Percentiles rank a stretch among this genome's conserved stretches.
phyloP scores from a whole-genome alignment of 2,888 invertebrate genomes.

The Acanthococcus lagerstroemiae region DNA sequence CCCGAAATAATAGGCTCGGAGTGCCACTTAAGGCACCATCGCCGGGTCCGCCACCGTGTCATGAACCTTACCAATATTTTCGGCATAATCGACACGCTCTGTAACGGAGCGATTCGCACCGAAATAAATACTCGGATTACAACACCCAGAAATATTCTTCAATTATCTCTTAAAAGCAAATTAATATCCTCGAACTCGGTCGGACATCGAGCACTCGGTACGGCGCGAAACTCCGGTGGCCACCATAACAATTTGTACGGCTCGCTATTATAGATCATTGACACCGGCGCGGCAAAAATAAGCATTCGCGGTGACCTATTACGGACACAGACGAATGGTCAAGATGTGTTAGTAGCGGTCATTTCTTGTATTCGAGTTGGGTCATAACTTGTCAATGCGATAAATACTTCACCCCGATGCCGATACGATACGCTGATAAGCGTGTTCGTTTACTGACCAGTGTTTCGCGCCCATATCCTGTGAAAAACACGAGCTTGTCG shows the following conservation, averaged over 20 bases:
- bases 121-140: not conserved
- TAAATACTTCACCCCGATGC: not conserved
- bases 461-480: not conserved
- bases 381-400: slow-evolving; percentile 16
- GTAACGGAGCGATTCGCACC: not conserved
- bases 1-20: too few relatives aligned
- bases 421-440: too few relatives aligned
- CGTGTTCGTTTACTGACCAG: not conserved
- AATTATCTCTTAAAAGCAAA: too few relatives aligned
- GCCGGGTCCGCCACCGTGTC: too few relatives aligned
- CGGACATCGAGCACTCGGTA: too few relatives aligned
- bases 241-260: slow-evolving; percentile 2
- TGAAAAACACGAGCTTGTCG: not conserved
- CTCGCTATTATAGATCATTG: slow-evolving; percentile 20
- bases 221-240: too few relatives aligned
- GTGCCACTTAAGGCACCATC: too few relatives aligned
- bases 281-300: slow-evolving; percentile 10
- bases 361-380: slow-evolving; percentile 14
- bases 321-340: slow-evolving; percentile 18
- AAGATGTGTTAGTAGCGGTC: slow-evolving; percentile 26
- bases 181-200: too few relatives aligned
- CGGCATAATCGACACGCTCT: too few relatives aligned
- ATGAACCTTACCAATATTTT: too few relatives aligned
- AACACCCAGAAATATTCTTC: not conserved
- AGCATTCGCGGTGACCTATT: slow-evolving; percentile 8